Base-by-base conservation (phyloP, 2,113 vertebrate genomes). In the Bubo bubo region DNA sequence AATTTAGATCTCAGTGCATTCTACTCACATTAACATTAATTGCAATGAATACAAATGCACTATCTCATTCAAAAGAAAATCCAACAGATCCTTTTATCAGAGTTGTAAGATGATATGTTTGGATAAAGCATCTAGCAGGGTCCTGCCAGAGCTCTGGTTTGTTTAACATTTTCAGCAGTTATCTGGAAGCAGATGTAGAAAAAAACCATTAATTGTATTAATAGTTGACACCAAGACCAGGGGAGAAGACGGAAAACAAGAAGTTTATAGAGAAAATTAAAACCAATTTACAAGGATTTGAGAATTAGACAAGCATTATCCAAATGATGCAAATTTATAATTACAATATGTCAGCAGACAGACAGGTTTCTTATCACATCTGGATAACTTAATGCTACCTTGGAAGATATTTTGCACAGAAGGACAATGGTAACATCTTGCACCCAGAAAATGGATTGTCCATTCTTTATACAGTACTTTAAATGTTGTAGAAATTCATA, bases 1-100 rank as follows among this genome's bases (percentile, higher is more conserved):
- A 56, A 85, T 88, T 96, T 94, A 84, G 74, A 96, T 91, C 88
- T 90, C 79, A n/a, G n/a, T 59, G 43, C 71, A 96, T 95, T 95
- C 88, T 96, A 86, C 72, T 64, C 59, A 58, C 82, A 66, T 50
- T 83, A 50, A 35, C 30, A 62, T 21, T 34, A 52, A 56, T 62
- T 56, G 73, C 37, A 88, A 92, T 67, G 72, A 88, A 95, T 77
- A 77, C 23, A 92, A 96, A 93, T 41, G 34, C 49, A 16, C 41
- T 24, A 71, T 39, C 52, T 62, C 37, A 47, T 80, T 55, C 6
- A 7, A 83, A 95, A 92, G 52, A 95, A 96, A 96, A 79, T 66
- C 77, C 50, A 66, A 64, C 20, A 68, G 66, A 92, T 95, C 68
- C 71, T 93, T 93, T 96, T 92, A 95, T 97, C 92, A 82, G 27